Evolutionary conservation across 2,888 invertebrate species (phyloP).

Genomic region (Polydrusus cervinus): DNA sequence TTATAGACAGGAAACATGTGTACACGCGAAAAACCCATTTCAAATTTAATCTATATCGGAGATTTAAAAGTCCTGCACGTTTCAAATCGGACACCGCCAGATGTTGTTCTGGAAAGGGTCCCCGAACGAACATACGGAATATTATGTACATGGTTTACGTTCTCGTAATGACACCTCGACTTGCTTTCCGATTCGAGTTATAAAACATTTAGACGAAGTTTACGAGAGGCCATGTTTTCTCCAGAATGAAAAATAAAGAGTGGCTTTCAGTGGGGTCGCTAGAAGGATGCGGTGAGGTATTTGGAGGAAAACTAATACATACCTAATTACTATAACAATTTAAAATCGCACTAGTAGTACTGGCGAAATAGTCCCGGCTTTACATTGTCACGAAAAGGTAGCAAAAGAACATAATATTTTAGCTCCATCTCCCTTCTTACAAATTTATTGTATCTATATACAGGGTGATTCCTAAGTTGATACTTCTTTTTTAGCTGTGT

Average conservation of each 20-base stretch:
- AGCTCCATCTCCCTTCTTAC: no score
- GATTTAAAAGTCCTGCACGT: slow-evolving; percentile 57
- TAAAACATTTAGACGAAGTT: slow-evolving; percentile 41
- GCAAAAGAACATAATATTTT: no score
- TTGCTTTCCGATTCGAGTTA: slow-evolving; percentile 48
- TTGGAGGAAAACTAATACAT: no score
- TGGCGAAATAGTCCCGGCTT: no score
- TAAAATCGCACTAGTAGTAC: no score
- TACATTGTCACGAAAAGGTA: no score
- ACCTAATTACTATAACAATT: no score
- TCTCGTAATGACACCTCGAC: slow-evolving; percentile 51
- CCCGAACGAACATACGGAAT: slow-evolving; percentile 51
- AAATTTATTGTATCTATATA: no score
- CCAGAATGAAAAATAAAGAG: background rate
- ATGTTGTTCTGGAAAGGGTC: slow-evolving; percentile 43
- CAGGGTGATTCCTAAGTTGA: no score
- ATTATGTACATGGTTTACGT: slow-evolving; percentile 56
- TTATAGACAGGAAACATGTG: slow-evolving; percentile 55
- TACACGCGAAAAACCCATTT: slow-evolving; percentile 44
- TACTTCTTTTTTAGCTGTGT: no score
- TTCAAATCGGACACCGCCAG: slow-evolving; percentile 55
- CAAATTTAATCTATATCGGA: slow-evolving; percentile 52
- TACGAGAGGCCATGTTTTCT: background rate
- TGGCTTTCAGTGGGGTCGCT: background rate
- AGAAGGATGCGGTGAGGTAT: no score